A percentile compares a stretch with the other conserved stretches of the same genome.
Conservation (phyloP, 92 coral and sea anemone species). For the Metridium senile region DNA sequence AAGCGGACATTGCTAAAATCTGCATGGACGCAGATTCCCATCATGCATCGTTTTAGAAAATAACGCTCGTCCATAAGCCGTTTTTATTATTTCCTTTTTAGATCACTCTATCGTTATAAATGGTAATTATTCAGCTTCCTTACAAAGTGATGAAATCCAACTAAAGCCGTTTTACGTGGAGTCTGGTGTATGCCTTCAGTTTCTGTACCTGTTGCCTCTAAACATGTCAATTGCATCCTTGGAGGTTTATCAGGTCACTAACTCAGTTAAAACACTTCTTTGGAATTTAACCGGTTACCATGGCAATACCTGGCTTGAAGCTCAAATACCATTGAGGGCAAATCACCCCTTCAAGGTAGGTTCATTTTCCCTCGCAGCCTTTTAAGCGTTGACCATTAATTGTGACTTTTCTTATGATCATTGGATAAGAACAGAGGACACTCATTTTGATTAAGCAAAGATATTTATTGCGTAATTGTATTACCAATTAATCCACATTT, state of each 20-base stretch:
- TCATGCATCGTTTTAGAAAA: background rate
- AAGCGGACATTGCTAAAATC: too few relatives aligned
- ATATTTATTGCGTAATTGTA: too few relatives aligned
- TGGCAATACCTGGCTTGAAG: conserved; percentile 57
- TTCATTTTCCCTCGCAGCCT: background rate
- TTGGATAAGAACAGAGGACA: too few relatives aligned
- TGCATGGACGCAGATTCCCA: background rate
- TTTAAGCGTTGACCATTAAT: too few relatives aligned
- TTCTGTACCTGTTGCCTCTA: conserved; percentile 44
- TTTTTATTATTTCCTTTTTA: too few relatives aligned
- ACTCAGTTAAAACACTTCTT: conserved; percentile 1
- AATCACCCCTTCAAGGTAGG: conserved; percentile 40
- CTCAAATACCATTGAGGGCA: conserved; percentile 50
- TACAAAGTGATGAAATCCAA: conserved; percentile 21
- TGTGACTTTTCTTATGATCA: too few relatives aligned
- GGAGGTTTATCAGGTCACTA: conserved; percentile 18
- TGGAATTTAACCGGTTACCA: conserved; percentile 68
- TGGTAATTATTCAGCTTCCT: conserved; percentile 2
- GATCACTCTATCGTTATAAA: conserved; percentile 1
- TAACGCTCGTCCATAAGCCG: background rate
- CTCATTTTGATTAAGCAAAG: too few relatives aligned
- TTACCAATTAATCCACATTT: too few relatives aligned
- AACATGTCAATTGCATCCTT: conserved; percentile 24
- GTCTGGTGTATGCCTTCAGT: conserved; percentile 52
- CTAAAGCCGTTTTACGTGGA: conserved; percentile 22